phyloP scores from a whole-genome alignment of 2,888 invertebrate genomes.

The Bellardia pandia region DNA sequence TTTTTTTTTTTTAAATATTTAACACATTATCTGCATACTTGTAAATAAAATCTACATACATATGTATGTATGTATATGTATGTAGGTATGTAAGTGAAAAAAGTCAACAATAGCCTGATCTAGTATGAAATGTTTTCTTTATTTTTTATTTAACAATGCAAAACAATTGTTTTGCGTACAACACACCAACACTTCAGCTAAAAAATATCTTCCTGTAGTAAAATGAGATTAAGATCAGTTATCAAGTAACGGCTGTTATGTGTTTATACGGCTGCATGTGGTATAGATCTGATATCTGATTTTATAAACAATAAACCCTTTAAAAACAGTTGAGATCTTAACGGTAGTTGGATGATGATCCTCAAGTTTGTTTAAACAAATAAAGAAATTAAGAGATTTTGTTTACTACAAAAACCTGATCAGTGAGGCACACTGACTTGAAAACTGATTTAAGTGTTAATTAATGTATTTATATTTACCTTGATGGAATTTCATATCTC shows the following conservation, averaged over 20 bases:
- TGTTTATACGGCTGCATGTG: conserved; percentile 6
- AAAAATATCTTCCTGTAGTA: conserved; percentile 63
- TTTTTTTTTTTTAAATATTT: neutral
- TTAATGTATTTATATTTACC: no score
- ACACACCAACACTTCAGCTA: neutral
- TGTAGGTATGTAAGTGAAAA: neutral
- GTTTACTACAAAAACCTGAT: no score
- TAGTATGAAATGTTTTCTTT: conserved; percentile 32
- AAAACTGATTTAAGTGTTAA: no score
- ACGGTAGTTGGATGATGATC: neutral
- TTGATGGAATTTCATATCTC: no score
- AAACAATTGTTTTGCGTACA: conserved; percentile 36
- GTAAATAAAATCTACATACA: neutral
- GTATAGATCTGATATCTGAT: neutral
- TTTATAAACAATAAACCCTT: conserved; percentile 37
- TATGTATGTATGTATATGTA: no score
- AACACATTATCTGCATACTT: conserved; percentile 11
- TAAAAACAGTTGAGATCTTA: neutral
- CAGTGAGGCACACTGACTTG: no score
- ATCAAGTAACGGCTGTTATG: conserved; percentile 40
- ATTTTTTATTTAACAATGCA: conserved; percentile 24
- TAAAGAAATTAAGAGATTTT: no score
- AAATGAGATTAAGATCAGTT: conserved; percentile 65
- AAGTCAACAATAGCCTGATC: conserved; percentile 54
- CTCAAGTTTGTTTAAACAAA: no score